A percentile compares a stretch with the other conserved stretches of the same genome.
Evolutionary conservation across 1,140 invertebrate genomes (phyloP).

Genomic region (Ruditapes philippinarum): DNA sequence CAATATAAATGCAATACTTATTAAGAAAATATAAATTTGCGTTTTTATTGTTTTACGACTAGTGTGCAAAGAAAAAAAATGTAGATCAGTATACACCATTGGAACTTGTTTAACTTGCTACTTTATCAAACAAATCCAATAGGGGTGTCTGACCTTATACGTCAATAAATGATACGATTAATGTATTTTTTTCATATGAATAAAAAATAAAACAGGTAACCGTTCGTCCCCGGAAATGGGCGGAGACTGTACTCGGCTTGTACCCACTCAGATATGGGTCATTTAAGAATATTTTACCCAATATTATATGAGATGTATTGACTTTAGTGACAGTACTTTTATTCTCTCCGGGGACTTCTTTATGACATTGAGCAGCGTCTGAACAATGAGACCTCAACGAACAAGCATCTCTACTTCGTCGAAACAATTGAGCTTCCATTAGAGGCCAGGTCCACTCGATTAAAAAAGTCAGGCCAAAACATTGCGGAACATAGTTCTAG

Average conservation of each 20-base stretch:
- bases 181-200: no score
- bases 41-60: no score
- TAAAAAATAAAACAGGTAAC: not conserved
- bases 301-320: conserved; percentile 23
- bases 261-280: not conserved
- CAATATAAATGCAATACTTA: no score
- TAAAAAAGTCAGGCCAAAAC: conserved; percentile 15
- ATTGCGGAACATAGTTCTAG: conserved; percentile 57
- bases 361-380: not conserved
- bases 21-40: no score
- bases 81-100: no score
- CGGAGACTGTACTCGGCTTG: not conserved
- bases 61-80: no score
- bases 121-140: no score
- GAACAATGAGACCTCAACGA: conserved; percentile 11
- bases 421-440: conserved; percentile 60
- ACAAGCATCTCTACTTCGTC: not conserved
- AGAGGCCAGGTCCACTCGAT: conserved; percentile 39
- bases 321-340: conserved; percentile 31
- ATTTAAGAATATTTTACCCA: conserved; percentile 17
- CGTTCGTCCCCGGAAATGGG: not conserved
- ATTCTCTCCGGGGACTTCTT: not conserved
- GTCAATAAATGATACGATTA: no score
- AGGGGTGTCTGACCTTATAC: no score
- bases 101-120: no score